phyloP scores from a whole-genome alignment of 2,888 invertebrate genomes.

The Philonicus albiceps region DNA sequence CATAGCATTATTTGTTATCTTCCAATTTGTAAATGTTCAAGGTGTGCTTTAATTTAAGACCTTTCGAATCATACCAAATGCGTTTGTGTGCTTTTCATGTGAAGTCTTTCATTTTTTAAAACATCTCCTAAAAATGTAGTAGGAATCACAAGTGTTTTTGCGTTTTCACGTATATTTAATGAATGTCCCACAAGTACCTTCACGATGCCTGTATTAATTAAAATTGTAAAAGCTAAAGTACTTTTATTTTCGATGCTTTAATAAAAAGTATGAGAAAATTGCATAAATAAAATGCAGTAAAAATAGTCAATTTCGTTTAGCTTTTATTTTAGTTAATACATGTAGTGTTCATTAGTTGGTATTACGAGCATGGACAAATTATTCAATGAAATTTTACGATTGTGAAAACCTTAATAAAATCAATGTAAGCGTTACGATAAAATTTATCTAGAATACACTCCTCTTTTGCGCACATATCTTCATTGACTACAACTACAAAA shows the following conservation, averaged over 20 bases:
- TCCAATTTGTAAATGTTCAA: background rate
- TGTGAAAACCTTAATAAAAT: background rate
- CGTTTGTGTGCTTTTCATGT: background rate
- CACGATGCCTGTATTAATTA: background rate
- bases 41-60: background rate
- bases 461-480: background rate
- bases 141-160: background rate
- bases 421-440: background rate
- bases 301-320: background rate
- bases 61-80: background rate
- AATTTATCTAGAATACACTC: background rate
- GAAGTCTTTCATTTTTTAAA: background rate
- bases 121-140: background rate
- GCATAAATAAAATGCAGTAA: too few species aligned
- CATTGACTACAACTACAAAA: background rate
- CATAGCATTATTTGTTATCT: conserved; percentile 3
- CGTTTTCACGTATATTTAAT: background rate
- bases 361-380: background rate
- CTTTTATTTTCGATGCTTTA: background rate
- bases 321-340: background rate
- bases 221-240: background rate
- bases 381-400: background rate
- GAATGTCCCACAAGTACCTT: background rate
- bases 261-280: background rate
- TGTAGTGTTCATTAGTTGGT: background rate